A percentile compares a stretch with the other conserved stretches of the same genome.
Conservation (phyloP, 2,797 vertebrate species). For the Acanthornis magna region DNA sequence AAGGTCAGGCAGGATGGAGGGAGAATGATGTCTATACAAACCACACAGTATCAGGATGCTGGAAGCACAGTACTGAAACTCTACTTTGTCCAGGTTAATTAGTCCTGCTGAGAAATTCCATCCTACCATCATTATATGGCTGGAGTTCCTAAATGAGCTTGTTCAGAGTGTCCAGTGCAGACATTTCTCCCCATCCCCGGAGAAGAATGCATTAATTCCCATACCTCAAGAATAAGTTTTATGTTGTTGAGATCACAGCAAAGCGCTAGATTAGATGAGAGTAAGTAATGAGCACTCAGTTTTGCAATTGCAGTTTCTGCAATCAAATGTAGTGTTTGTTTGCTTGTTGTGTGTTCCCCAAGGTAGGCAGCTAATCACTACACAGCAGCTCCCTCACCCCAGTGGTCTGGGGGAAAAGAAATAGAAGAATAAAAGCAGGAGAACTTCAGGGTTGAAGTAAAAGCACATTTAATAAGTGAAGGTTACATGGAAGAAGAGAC, state of each 20-base stretch:
- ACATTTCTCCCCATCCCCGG: rapidly evolving
- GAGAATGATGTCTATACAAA: background rate
- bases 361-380: background rate
- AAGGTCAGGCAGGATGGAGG: background rate
- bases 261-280: background rate
- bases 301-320: background rate
- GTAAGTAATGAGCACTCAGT: background rate
- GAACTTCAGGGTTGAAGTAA: background rate
- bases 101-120: slow-evolving; percentile 37
- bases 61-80: background rate
- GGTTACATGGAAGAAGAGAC: background rate
- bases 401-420: background rate
- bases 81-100: background rate
- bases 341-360: background rate
- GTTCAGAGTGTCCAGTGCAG: background rate
- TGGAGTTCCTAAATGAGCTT: background rate
- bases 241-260: background rate
- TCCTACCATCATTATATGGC: background rate
- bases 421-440: background rate
- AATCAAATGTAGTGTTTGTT: background rate
- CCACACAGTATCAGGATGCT: background rate
- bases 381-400: rapidly evolving
- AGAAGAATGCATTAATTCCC: background rate
- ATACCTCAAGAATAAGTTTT: background rate
- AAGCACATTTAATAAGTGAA: background rate